A percentile compares a stretch with the other conserved stretches of the same genome.
Conservation (phyloP, 2,888 invertebrate genomes). For the Timandra comae region DNA sequence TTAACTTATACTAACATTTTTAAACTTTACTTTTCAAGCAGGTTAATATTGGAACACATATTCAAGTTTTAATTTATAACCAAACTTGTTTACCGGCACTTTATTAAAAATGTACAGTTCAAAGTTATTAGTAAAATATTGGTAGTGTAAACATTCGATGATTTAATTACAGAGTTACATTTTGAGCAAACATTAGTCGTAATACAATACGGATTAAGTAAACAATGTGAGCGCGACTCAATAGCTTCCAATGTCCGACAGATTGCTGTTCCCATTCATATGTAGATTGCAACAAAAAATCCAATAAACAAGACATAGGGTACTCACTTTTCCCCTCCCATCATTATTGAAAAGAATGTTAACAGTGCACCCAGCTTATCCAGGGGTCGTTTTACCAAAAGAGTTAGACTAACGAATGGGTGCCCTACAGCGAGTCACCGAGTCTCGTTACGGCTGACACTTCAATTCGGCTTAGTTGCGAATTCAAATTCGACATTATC, state of each 20-base stretch:
- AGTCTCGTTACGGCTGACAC: constrained; percentile 66
- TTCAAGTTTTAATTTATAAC: background rate
- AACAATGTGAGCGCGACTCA: constrained; percentile 43
- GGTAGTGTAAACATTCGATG: constrained; percentile 18
- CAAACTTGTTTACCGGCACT: background rate
- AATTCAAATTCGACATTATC: constrained; percentile 40
- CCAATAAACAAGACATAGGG: constrained; percentile 74
- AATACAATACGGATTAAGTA: constrained; percentile 30
- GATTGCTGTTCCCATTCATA: constrained; percentile 72
- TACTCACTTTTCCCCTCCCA: constrained; percentile 58
- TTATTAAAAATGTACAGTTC: constrained; percentile 5
- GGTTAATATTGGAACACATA: constrained; percentile 7
- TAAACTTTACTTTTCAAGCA: background rate
- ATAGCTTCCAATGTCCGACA: constrained; percentile 53
- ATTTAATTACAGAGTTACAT: constrained; percentile 22
- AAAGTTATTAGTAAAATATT: constrained; percentile 19
- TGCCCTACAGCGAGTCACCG: constrained; percentile 43
- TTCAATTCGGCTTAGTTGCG: constrained; percentile 63
- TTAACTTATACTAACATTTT: constrained; percentile 9
- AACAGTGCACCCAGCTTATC: constrained; percentile 70
- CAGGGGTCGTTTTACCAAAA: constrained; percentile 72
- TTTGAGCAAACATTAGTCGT: constrained; percentile 11
- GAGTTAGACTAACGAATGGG: constrained; percentile 74
- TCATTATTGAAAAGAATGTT: constrained; percentile 77
- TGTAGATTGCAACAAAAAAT: constrained; percentile 76